phyloP scores from a whole-genome alignment of 2,113 vertebrate species.

The Fregata magnificens region DNA sequence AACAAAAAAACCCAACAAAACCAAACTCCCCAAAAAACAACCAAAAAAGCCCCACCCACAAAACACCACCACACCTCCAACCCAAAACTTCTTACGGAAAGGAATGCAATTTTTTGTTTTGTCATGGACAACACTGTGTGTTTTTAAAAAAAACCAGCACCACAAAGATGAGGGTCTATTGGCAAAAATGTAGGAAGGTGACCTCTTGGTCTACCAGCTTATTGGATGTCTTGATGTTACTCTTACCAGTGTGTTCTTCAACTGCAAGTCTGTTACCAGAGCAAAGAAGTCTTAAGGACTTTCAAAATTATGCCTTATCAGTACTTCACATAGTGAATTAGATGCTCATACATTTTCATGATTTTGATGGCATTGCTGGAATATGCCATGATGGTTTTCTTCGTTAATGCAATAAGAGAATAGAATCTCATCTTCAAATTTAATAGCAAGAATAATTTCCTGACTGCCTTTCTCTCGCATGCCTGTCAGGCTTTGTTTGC shows the following conservation, averaged over 20 bases:
- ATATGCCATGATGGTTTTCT: background rate
- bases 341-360: background rate
- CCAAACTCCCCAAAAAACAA: background rate
- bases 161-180: background rate
- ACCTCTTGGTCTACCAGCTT: background rate
- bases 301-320: background rate
- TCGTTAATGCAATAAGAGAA: background rate
- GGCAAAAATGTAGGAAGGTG: background rate
- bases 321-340: background rate
- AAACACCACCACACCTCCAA: background rate
- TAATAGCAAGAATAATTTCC: background rate
- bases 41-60: background rate
- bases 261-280: background rate
- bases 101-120: background rate
- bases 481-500: background rate
- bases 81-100: background rate
- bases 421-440: background rate
- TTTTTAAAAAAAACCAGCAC: background rate
- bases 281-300: background rate
- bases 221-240: rapidly evolving
- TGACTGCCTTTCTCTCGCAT: background rate
- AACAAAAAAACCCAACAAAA: background rate
- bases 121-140: rapidly evolving
- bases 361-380: background rate
- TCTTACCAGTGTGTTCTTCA: background rate